A percentile compares a stretch with the other conserved stretches of the same genome.
Conservation (phyloP, 2,797 vertebrate species). For the Aldrovandia affinis region DNA sequence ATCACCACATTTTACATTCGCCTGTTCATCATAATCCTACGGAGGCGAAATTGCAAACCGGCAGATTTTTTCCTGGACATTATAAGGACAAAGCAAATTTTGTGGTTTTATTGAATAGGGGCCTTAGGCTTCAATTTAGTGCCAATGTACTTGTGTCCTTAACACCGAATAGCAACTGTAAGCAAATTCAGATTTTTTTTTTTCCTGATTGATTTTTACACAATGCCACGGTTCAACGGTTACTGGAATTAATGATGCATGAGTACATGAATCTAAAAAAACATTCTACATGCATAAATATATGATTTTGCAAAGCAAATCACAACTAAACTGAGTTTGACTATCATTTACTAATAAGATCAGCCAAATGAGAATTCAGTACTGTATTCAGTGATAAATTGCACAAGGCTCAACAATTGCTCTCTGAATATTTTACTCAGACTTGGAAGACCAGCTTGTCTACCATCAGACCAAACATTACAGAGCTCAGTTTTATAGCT, state of each 20-base stretch:
- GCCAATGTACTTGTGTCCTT: not conserved
- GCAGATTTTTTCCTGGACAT: not conserved
- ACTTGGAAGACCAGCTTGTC: conserved; percentile 11
- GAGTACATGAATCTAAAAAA: too few relatives aligned
- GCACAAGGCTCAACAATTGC: conserved; percentile 41
- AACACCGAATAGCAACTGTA: not conserved
- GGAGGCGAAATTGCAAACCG: not conserved
- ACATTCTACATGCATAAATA: too few relatives aligned
- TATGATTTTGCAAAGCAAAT: too few relatives aligned
- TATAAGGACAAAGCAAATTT: too few relatives aligned
- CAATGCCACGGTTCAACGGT: not conserved
- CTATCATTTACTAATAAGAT: not conserved
- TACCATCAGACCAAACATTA: conserved; percentile 39
- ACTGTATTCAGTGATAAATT: conserved; percentile 44
- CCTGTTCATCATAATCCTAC: not conserved
- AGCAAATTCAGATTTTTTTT: too few relatives aligned
- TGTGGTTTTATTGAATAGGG: not conserved
- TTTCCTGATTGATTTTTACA: too few relatives aligned
- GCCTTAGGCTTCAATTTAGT: not conserved
- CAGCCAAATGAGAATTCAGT: not conserved
- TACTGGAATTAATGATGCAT: not conserved
- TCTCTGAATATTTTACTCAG: conserved; percentile 28
- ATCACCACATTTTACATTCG: not conserved
- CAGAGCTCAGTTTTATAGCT: conserved; percentile 20
- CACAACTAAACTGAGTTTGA: not conserved